These are phyloP conservation scores for Troides helena DNA, from an alignment of 2,888 invertebrate species.

Conservation along the genomic window DNA sequence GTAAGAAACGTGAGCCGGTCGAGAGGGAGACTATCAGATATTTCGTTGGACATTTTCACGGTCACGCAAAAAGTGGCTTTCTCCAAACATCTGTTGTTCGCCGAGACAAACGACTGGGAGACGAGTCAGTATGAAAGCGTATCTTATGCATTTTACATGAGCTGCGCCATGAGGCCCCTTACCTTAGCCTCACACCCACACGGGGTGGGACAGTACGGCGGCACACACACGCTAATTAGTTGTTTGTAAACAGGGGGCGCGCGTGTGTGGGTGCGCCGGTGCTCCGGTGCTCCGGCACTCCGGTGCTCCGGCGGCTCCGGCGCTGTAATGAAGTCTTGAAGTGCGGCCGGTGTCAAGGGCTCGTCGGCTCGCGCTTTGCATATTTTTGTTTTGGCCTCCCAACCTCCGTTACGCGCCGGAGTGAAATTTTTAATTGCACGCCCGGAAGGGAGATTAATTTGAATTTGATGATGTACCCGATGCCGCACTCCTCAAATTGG, in stretches of 20 bases:
- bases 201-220: conserved; percentile 44
- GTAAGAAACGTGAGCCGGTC: no score
- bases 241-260: conserved; percentile 67
- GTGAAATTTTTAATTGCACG: conserved; percentile 19
- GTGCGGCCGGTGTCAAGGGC: conserved; percentile 60
- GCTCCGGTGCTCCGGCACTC: conserved; percentile 52
- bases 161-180: conserved; percentile 48
- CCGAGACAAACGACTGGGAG: conserved; percentile 65
- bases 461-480: not conserved
- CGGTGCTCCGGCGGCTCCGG: conserved; percentile 32
- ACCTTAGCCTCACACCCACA: conserved; percentile 42
- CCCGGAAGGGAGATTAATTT: conserved; percentile 2
- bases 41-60: conserved; percentile 37
- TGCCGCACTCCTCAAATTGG: not conserved
- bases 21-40: conserved; percentile 7
- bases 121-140: conserved; percentile 59
- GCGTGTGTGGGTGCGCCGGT: conserved; percentile 45
- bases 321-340: conserved; percentile 64
- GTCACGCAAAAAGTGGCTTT: conserved; percentile 57
- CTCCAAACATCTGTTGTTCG: conserved; percentile 61
- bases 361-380: conserved; percentile 51
- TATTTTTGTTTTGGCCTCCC: conserved; percentile 57
- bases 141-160: conserved; percentile 86
- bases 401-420: conserved; percentile 36
- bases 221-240: conserved; percentile 64